Evolutionary conservation across 1,140 invertebrate genomes (phyloP), one percentile per base, ranked within the genome.

Genomic region (Panonychus citri): DNA sequence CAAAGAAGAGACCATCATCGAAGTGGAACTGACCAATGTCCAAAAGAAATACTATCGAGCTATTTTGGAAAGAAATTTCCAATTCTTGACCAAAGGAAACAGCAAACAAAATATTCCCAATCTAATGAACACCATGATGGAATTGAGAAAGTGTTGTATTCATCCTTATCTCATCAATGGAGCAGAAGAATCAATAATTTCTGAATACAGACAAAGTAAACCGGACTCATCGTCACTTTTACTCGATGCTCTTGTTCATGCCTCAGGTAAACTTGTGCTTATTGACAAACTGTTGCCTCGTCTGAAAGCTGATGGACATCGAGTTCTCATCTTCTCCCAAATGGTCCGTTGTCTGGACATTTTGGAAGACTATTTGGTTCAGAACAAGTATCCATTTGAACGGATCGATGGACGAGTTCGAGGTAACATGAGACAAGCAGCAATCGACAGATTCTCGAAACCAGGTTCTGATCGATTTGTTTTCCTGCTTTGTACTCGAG

Each of bases 91-190:
- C 27, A 98, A 98, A 74, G 91, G 91, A 26, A 87, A 83, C 0
- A 87, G 84, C 2, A 83, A 85, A 46, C 80, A 86, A 58, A 91
- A 91, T 71, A 86, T 96, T 64, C 94, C 94, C 37, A 97, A 94
- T 75, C 75, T 99, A 39, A 97, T 99, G 89, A 99, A 99, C 68
- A 98, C 93, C 0, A 97, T 99, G 93, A 99, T 99, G 95, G 94
- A 99, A 70, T 69, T 99, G 43, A 73, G 95, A 61, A 99, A 99
- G 70, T 99, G 94, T 70, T 99, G 95, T 68, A 98, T 98, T 65
- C 95, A 99, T 78, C 95, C 95, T 0, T 99, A 93, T 73, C 73
- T 99, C 53, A 73, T 99, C 27, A 95, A 97, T 70, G 93, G 79
- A 56, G 94, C 94, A 53, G 95, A 99, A 73, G 94, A 98, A 67